Conservation (phyloP, 2,797 vertebrate species). For the Gambelia wislizenii region DNA sequence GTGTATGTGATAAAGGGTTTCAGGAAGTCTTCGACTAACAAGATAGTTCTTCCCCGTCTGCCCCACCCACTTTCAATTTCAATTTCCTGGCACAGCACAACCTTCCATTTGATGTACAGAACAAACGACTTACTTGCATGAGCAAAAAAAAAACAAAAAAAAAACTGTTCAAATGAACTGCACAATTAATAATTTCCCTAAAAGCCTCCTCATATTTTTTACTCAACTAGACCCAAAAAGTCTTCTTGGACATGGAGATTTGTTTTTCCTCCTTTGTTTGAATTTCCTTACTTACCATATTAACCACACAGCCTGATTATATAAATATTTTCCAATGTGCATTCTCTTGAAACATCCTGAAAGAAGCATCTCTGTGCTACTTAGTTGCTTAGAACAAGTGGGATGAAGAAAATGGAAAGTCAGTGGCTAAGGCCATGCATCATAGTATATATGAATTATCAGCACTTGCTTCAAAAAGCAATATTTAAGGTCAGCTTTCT, state of each 20-base stretch:
- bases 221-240: not conserved
- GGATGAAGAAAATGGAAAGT: not conserved
- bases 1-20: not conserved
- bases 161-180: not conserved
- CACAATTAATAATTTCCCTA: slow-evolving; percentile 17
- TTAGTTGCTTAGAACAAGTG: not conserved
- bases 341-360: not conserved
- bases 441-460: not conserved
- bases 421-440: not conserved
- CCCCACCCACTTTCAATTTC: not conserved
- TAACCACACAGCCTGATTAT: not conserved
- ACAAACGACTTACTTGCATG: slow-evolving; percentile 14
- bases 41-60: not conserved
- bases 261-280: not conserved
- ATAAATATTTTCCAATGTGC: not conserved
- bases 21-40: slow-evolving; percentile 15
- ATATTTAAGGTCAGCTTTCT: not conserved
- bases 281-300: not conserved
- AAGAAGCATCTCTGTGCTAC: not conserved
- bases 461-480: not conserved
- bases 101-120: not conserved
- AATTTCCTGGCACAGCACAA: slow-evolving; percentile 12
- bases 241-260: not conserved
- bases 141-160: slow-evolving; percentile 31
- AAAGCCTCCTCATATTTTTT: slow-evolving; percentile 15